These are phyloP conservation scores for Globodera rostochiensis DNA, from an alignment of 1,140 invertebrate genomes.

Conservation along the genomic window DNA sequence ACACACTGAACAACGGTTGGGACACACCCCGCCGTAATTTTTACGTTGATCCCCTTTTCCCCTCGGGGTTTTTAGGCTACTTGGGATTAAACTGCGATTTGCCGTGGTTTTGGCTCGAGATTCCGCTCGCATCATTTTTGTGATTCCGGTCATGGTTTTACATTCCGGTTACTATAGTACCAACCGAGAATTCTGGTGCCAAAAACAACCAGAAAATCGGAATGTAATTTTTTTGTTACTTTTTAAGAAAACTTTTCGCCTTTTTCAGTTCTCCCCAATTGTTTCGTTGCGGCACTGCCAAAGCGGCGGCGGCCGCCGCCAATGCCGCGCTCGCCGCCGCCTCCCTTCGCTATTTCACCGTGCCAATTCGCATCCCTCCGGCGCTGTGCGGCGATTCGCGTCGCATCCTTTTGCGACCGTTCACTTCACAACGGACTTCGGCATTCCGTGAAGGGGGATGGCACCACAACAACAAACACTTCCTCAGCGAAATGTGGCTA, in stretches of 20 bases:
- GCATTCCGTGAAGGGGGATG: not conserved
- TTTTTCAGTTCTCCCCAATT: slow-evolving; percentile 4
- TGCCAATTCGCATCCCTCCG: slow-evolving; percentile 1
- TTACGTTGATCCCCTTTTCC: too few relatives aligned
- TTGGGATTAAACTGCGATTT: too few relatives aligned
- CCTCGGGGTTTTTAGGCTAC: too few relatives aligned
- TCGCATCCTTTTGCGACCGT: not conserved
- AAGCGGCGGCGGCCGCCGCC: not conserved
- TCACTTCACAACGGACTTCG: not conserved
- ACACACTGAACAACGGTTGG: too few relatives aligned
- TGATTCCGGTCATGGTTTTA: too few relatives aligned
- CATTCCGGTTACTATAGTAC: too few relatives aligned
- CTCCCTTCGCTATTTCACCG: not conserved
- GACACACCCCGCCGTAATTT: too few relatives aligned
- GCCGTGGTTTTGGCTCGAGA: too few relatives aligned
- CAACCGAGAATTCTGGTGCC: too few relatives aligned
- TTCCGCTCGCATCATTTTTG: too few relatives aligned
- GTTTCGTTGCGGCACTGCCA: not conserved
- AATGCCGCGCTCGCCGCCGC: not conserved
- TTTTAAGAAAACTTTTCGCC: not conserved
- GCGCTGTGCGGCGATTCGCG: not conserved
- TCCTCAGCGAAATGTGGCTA: slow-evolving; percentile 15
- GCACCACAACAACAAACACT: not conserved
- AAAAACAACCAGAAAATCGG: not conserved
- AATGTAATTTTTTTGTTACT: not conserved